A percentile compares a stretch with the other conserved stretches of the same genome.
These are phyloP conservation scores for Crotalus tigris DNA, from an alignment of 2,113 vertebrate species.

Conservation along the genomic window DNA sequence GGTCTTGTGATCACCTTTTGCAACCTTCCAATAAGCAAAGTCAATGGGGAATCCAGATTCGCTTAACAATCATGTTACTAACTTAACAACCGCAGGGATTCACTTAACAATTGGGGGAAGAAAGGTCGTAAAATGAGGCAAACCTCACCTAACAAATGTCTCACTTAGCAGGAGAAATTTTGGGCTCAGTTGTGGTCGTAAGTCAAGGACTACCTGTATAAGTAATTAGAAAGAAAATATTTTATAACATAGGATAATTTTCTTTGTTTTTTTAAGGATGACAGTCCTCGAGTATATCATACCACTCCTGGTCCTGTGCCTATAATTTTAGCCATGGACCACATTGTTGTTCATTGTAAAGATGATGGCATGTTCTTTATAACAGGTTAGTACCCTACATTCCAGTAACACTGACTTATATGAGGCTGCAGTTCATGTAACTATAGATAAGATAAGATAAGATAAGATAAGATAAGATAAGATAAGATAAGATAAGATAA, in stretches of 20 bases:
- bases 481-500: too few species aligned
- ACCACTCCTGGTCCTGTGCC: slow-evolving; percentile 87
- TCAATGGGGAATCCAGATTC: background rate
- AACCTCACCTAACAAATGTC: background rate
- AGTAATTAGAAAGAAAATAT: background rate
- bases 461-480: too few species aligned
- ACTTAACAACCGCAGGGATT: background rate
- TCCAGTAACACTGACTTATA: background rate
- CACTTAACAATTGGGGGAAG: background rate
- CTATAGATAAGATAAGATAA: too few species aligned
- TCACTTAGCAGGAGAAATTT: background rate
- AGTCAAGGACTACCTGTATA: background rate
- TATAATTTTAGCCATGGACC: slow-evolving; percentile 79
- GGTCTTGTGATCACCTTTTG: background rate
- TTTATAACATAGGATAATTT: background rate
- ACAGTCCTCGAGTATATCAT: slow-evolving; percentile 84
- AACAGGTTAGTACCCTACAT: slow-evolving; percentile 69
- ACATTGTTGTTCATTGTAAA: slow-evolving; percentile 77
- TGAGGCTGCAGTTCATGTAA: background rate
- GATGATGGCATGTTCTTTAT: slow-evolving; percentile 86
- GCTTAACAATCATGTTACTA: background rate
- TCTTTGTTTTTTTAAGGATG: slow-evolving; percentile 76
- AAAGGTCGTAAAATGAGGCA: background rate
- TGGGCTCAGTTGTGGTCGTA: background rate
- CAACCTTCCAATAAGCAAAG: background rate